Percentiles rank a stretch among this genome's conserved stretches.
These are phyloP conservation scores for Entomobrya proxima DNA, from an alignment of 2,888 invertebrate species.

Conservation along the genomic window DNA sequence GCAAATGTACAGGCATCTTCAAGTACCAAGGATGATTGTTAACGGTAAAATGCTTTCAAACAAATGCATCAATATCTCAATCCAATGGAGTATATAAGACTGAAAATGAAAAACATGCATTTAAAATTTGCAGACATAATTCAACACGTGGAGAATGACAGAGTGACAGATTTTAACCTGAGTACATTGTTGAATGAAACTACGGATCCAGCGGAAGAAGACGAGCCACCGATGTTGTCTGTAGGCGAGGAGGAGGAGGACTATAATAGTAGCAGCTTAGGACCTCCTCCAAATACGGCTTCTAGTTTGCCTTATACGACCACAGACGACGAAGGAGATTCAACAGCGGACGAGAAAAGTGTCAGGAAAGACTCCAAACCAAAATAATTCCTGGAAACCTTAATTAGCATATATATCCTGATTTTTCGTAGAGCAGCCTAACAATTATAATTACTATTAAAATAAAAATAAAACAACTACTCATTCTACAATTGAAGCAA, in stretches of 20 bases:
- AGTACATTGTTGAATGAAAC: background rate
- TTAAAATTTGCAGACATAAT: background rate
- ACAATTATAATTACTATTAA: too few relatives aligned
- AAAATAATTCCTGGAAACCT: too few relatives aligned
- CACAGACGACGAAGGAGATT: background rate
- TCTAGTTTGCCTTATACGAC: background rate
- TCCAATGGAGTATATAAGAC: too few relatives aligned
- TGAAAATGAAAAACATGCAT: too few relatives aligned
- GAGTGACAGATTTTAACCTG: background rate
- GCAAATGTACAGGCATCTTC: background rate
- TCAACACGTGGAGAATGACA: background rate
- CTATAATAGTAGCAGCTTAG: background rate
- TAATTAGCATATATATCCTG: too few relatives aligned
- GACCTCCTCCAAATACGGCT: background rate
- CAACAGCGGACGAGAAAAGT: background rate
- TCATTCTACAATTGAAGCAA: too few relatives aligned
- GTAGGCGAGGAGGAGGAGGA: background rate
- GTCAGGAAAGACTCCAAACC: too few relatives aligned
- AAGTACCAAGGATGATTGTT: background rate
- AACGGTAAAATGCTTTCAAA: slow-evolving; percentile 10
- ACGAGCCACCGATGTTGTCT: too few relatives aligned
- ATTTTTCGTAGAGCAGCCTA: too few relatives aligned
- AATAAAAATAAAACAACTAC: too few relatives aligned
- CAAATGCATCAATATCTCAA: too few relatives aligned
- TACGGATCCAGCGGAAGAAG: background rate